phyloP scores from a whole-genome alignment of 2,888 invertebrate genomes.

The Xestia xanthographa region DNA sequence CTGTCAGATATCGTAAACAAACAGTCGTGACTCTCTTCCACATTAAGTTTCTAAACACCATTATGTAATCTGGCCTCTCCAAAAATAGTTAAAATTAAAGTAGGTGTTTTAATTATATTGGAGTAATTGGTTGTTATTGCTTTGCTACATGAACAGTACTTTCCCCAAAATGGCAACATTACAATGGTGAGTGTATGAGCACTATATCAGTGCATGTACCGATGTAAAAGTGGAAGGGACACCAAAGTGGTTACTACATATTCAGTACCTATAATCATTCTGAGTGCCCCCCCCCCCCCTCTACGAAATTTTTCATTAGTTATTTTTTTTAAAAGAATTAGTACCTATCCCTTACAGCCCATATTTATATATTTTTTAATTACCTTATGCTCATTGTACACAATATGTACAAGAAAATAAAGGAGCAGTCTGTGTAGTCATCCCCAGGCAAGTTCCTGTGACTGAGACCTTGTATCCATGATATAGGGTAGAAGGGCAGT shows the following conservation, averaged over 20 bases:
- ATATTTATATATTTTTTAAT: constrained; percentile 71
- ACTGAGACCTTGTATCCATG: constrained; percentile 98
- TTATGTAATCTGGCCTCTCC: too few species aligned
- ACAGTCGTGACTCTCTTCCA: too few species aligned
- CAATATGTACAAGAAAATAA: constrained; percentile 99
- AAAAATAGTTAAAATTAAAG: neutral
- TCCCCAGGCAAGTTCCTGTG: constrained; percentile 99
- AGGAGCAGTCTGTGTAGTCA: constrained; percentile 99
- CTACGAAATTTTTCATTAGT: too few species aligned
- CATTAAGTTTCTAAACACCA: too few species aligned
- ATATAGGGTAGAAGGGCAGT: constrained; percentile 98
- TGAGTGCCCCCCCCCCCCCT: too few species aligned
- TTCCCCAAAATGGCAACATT: neutral
- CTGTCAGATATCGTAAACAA: too few species aligned
- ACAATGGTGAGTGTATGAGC: neutral
- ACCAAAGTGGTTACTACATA: too few species aligned
- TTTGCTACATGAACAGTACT: neutral
- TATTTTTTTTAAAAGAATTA: too few species aligned
- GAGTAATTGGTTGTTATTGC: neutral
- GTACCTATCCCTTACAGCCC: too few species aligned
- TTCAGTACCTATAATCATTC: too few species aligned
- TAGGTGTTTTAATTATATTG: neutral
- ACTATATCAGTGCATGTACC: neutral
- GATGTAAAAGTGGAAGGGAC: too few species aligned
- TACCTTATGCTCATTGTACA: constrained; percentile 99